Evolutionary conservation across 2,888 invertebrate species (phyloP).

Genomic region (Miltochrista miniata): DNA sequence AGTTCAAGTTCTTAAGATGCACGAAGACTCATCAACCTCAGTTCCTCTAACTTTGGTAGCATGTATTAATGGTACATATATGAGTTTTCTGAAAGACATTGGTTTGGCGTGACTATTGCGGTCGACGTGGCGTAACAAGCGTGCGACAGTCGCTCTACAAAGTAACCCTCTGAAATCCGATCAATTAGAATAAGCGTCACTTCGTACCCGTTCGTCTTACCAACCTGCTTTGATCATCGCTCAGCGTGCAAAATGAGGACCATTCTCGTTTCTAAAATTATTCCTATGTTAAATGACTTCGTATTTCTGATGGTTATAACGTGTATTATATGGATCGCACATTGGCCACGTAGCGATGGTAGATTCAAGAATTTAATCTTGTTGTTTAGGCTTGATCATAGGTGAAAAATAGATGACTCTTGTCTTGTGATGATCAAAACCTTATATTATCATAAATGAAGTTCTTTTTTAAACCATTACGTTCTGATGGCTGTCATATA

Average conservation of each 20-base stretch:
- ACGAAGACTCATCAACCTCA: too few species aligned
- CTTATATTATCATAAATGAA: too few species aligned
- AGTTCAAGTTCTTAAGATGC: too few species aligned
- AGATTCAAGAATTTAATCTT: too few species aligned
- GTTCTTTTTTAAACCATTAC: too few species aligned
- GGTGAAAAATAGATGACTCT: too few species aligned
- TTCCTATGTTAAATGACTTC: slow-evolving; percentile 42
- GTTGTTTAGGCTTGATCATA: too few species aligned
- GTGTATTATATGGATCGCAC: slow-evolving; percentile 12
- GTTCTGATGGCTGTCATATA: too few species aligned
- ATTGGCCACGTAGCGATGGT: too few species aligned
- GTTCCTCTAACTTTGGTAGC: not conserved
- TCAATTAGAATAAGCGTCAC: slow-evolving; percentile 72
- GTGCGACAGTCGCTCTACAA: slow-evolving; percentile 42
- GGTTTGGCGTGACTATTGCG: slow-evolving; percentile 33
- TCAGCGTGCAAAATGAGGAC: slow-evolving; percentile 62
- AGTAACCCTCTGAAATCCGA: slow-evolving; percentile 60
- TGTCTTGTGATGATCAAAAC: too few species aligned
- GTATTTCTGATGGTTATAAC: slow-evolving; percentile 59
- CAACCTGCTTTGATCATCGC: slow-evolving; percentile 68
- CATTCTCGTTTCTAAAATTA: slow-evolving; percentile 69
- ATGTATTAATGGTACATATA: not conserved
- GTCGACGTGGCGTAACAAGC: slow-evolving; percentile 35
- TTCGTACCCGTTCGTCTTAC: slow-evolving; percentile 54
- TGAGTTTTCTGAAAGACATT: slow-evolving; percentile 18